Percentiles rank a stretch among this genome's conserved stretches.
These are phyloP conservation scores for Plodia interpunctella DNA, from an alignment of 1,140 invertebrate genomes.

Conservation along the genomic window DNA sequence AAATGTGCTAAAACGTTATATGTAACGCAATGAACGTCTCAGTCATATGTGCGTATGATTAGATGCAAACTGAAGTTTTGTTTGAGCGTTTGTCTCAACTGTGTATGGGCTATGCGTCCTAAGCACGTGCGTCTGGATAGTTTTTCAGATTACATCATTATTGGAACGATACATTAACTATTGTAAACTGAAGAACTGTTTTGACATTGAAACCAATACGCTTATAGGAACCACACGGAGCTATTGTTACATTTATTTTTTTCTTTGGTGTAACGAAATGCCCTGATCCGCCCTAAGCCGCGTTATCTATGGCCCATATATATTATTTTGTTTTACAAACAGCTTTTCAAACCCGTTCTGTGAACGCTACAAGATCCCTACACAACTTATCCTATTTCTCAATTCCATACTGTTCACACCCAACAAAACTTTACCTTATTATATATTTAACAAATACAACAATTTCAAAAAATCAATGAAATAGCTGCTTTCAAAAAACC, in stretches of 20 bases:
- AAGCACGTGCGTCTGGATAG: constrained; percentile 47
- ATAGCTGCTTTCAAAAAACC: background rate
- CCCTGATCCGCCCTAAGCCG: constrained; percentile 67
- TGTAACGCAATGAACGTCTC: constrained; percentile 70
- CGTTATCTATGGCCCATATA: constrained; percentile 57
- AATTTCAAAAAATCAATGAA: no score
- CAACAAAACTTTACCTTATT: constrained; percentile 28
- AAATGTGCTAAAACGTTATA: constrained; percentile 74
- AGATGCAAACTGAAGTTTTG: constrained; percentile 57
- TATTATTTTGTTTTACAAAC: constrained; percentile 59
- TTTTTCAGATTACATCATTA: constrained; percentile 35
- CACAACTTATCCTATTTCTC: constrained; percentile 48
- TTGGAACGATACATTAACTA: background rate
- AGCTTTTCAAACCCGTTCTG: constrained; percentile 56
- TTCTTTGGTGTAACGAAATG: constrained; percentile 51
- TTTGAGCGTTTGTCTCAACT: constrained; percentile 52
- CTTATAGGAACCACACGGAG: constrained; percentile 71
- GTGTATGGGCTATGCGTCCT: constrained; percentile 57
- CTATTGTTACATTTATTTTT: constrained; percentile 64
- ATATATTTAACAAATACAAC: constrained; percentile 6
- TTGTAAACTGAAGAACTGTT: constrained; percentile 49
- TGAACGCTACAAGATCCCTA: constrained; percentile 47
- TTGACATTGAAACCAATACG: constrained; percentile 52
- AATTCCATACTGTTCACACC: constrained; percentile 52
- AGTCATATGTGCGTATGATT: constrained; percentile 60